Evolutionary conservation across 1,140 invertebrate genomes (phyloP), one percentile per base, ranked within the genome.

Genomic region (Micrasema longulum): DNA sequence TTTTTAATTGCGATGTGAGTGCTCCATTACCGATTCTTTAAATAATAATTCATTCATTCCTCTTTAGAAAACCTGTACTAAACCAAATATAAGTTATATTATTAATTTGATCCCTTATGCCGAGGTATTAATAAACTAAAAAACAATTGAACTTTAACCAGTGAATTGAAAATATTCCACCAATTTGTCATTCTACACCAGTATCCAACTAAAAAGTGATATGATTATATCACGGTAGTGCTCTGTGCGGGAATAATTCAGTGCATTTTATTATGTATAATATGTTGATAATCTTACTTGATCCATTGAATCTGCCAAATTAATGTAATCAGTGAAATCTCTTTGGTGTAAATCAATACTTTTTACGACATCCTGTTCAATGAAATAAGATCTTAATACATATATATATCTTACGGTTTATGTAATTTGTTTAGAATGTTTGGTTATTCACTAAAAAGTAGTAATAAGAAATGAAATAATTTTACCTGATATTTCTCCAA

Each of bases 401-500:
- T 31, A 31, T 7, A 31, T 7, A 31, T 31, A 31, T 31, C 7
- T 31, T 2, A 31, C 64, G 60, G 41, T 64, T 50, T 20, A 64
- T 62, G 31, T 41, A 45, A 35, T 66, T 64, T 71, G 18, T 16
- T 62, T 57, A 71, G 35, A 55, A 26, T 53, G 16, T 64, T 55
- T 55, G 38, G 43, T 65, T 68, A 48, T 47, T 57, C 41, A 47
- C 35, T 41, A 31, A 60, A 38, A 38, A 16, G 20, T 53, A 31
- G 0, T 3, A 43, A 45, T 36, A 26, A 69, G 35, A 35, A 20
- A 35, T 43, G 5, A 41, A 65, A 0, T 41, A 43, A 71, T 77
- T 80, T 83, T 87, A 95, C 95, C 90, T 95, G 92, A 83, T 96
- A 98, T 83, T 92, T 95, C 76, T 92, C 91, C 0, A 95, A 85